Evolutionary conservation across 2,888 invertebrate species (phyloP), one percentile per base, ranked within the genome.

Genomic region (Drosophila hawaiiensis): DNA sequence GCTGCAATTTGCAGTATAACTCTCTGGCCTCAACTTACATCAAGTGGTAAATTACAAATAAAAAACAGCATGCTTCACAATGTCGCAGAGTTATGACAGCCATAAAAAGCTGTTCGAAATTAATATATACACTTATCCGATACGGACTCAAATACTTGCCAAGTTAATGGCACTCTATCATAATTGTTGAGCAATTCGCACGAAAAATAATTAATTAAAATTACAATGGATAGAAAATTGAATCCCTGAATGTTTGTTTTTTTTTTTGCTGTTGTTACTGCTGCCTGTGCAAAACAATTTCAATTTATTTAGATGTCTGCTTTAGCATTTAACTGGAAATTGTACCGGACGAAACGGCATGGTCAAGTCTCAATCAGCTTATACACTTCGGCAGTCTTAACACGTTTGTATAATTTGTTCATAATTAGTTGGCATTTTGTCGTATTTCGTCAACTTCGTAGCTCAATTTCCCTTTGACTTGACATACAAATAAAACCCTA

Each of bases 1-100:
- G 60, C 60, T 73, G 80, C 84, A 78, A 83, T 85, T 82, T 68
- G 74, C 87, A 80, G 83, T 65, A 73, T 83, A 82, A 84, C 84
- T 82, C 80, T 83, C 76, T 82, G 59, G 47, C 39, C 35, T 37
- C 63, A 70, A 73, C 74, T 65, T 76, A 74, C 74, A 78, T 82
- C 74, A 81, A 71, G 72, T 71, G 68, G 59, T 65, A 78, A 75
- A 76, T 73, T 71, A 66, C 69, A 78, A 86, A 61, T 39, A n/a
- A 41, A 56, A 37, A 25, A 58, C 33, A 41, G 29, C 68, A 63
- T 35, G 64, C 68, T 50, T 67, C 68, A 73, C 77, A 77, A 60
- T 73, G 72, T 67, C 64, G 49, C 64, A 72, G 68, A 76, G 73
- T 78, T 73, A 73, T 78, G 68, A 55, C 63, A 33, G 55, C 43